phyloP scores from a whole-genome alignment of 1,140 invertebrate species.

The Apis laboriosa region DNA sequence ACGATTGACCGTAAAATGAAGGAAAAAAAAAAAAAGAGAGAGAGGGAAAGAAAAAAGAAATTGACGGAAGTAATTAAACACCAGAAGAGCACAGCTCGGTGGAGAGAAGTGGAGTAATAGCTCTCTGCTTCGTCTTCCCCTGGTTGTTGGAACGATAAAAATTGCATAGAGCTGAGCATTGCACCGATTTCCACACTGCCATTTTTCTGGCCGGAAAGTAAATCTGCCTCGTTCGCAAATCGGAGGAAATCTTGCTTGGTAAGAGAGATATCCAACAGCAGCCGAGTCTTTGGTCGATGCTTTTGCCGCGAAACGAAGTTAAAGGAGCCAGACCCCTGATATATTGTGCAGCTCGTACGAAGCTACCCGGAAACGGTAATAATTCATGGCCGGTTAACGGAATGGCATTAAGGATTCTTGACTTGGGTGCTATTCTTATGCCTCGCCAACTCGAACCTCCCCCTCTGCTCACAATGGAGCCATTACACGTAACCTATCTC shows the following conservation, averaged over 20 bases:
- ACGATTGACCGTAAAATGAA: neutral
- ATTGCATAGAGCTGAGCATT: constrained; percentile 20
- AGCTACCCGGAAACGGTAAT: constrained; percentile 69
- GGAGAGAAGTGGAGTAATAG: constrained; percentile 60
- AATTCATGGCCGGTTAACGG: constrained; percentile 71
- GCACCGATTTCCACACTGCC: constrained; percentile 45
- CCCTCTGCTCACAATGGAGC: constrained; percentile 26
- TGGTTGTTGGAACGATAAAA: constrained; percentile 28
- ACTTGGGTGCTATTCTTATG: constrained; percentile 58
- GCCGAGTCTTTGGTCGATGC: constrained; percentile 62
- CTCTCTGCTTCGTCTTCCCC: constrained; percentile 62
- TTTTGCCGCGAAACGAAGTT: constrained; percentile 58
- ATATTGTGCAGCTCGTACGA: constrained; percentile 61
- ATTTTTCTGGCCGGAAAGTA: constrained; percentile 66
- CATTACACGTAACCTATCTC: constrained; percentile 13
- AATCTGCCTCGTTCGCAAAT: constrained; percentile 71
- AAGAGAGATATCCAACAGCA: constrained; percentile 20
- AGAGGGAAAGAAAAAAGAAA: neutral
- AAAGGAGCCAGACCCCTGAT: constrained; percentile 59
- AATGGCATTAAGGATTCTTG: constrained; percentile 71
- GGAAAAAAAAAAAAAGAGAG: neutral
- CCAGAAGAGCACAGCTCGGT: constrained; percentile 6
- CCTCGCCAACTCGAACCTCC: constrained; percentile 33
- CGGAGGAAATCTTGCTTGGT: constrained; percentile 34
- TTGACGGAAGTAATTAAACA: constrained; percentile 57